Conservation (phyloP, 2,113 vertebrate species). For the Hypanus sabinus region DNA sequence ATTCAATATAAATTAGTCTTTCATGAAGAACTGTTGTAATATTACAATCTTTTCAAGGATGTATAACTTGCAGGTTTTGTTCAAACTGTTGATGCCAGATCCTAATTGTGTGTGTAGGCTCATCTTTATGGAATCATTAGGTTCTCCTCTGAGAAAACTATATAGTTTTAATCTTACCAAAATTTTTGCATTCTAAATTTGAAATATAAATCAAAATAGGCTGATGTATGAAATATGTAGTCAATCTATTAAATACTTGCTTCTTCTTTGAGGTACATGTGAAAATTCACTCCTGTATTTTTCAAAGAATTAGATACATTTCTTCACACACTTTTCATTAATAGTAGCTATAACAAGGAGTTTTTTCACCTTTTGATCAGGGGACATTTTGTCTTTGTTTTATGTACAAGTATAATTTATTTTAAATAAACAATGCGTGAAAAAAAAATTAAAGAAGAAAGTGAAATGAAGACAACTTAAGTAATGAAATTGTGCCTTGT, state of each 20-base stretch:
- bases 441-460: neutral
- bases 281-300: neutral
- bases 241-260: neutral
- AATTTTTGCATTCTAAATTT: neutral
- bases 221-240: neutral
- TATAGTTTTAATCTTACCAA: neutral
- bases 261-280: neutral
- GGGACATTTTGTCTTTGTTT: neutral
- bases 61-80: too few species aligned
- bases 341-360: neutral
- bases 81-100: too few species aligned
- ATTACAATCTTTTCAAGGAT: neutral
- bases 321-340: neutral
- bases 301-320: neutral
- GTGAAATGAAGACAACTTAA: neutral
- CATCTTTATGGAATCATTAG: neutral
- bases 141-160: neutral
- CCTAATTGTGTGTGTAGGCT: too few species aligned
- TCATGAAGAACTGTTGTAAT: neutral
- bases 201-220: neutral
- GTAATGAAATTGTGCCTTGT: neutral
- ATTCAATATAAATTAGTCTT: neutral
- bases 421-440: neutral
- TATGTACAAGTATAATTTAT: neutral
- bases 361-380: neutral